These are phyloP conservation scores for Ferdinandea cuprea DNA, from an alignment of 2,888 invertebrate species.

Conservation along the genomic window DNA sequence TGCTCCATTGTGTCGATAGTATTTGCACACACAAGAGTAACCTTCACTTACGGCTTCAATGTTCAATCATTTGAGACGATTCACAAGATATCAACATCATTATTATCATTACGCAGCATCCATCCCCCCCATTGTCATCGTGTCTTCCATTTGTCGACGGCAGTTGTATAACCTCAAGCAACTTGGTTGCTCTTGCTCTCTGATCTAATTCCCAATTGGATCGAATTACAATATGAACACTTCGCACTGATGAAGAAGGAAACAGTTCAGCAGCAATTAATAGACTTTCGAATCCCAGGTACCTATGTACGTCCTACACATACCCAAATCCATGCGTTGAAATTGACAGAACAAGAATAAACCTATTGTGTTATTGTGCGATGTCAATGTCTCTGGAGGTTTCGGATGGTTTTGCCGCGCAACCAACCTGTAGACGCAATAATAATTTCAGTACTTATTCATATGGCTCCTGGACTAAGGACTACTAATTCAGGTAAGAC, in stretches of 20 bases:
- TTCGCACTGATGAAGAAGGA: constrained; percentile 12
- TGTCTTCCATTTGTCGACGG: constrained; percentile 6
- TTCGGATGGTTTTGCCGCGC: not conserved
- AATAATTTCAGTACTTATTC: constrained; percentile 55
- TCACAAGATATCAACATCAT: constrained; percentile 26
- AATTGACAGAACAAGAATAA: constrained; percentile 33
- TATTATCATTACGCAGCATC: too few species aligned
- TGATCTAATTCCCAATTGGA: constrained; percentile 71
- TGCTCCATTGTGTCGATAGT: constrained; percentile 31
- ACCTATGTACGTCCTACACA: constrained; percentile 7
- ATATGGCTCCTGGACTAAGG: not conserved
- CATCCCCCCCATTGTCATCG: constrained; percentile 7
- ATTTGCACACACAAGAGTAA: constrained; percentile 6
- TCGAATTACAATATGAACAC: constrained; percentile 62
- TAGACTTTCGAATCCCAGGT: constrained; percentile 6
- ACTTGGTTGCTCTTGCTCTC: constrained; percentile 33
- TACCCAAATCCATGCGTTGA: not conserved
- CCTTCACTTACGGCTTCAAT: constrained; percentile 57
- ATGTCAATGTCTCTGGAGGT: constrained; percentile 18
- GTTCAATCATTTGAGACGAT: constrained; percentile 58
- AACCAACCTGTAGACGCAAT: constrained; percentile 43
- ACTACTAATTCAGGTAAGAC: constrained; percentile 65
- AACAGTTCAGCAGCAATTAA: not conserved
- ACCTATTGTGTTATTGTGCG: constrained; percentile 34
- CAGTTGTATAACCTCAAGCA: constrained; percentile 38